These are phyloP conservation scores for Caretta caretta DNA, from an alignment of 2,113 vertebrate genomes.

Conservation along the genomic window DNA sequence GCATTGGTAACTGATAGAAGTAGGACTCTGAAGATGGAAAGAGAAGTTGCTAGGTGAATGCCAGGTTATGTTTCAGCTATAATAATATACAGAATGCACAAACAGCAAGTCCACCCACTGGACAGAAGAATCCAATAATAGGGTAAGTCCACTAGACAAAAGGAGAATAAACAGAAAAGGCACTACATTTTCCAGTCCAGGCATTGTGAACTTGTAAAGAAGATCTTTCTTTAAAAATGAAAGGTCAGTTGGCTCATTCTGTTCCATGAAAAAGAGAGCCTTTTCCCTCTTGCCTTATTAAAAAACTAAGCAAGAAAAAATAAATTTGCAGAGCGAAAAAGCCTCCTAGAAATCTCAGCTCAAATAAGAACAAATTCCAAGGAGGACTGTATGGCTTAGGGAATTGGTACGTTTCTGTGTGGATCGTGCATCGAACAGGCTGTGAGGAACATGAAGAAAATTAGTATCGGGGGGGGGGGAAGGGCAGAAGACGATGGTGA, in stretches of 20 bases:
- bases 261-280: not conserved
- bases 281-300: not conserved
- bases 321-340: not conserved
- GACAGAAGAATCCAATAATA: not conserved
- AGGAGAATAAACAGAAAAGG: not conserved
- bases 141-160: not conserved
- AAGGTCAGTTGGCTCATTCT: not conserved
- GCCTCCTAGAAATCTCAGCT: constrained; percentile 15
- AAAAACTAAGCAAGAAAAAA: not conserved
- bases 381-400: constrained; percentile 31
- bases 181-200: not conserved
- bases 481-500: not conserved
- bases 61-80: not conserved
- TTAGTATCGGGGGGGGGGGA: not conserved
- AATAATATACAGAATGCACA: not conserved
- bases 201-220: not conserved
- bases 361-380: constrained; percentile 48
- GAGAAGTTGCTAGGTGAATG: not conserved
- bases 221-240: not conserved
- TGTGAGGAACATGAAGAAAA: not conserved
- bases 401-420: not conserved
- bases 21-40: not conserved
- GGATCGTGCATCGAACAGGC: not conserved
- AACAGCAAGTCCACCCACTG: not conserved
- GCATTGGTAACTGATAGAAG: not conserved